Evolutionary conservation across 1,140 invertebrate genomes (phyloP).

Genomic region (Anoplophora glabripennis): DNA sequence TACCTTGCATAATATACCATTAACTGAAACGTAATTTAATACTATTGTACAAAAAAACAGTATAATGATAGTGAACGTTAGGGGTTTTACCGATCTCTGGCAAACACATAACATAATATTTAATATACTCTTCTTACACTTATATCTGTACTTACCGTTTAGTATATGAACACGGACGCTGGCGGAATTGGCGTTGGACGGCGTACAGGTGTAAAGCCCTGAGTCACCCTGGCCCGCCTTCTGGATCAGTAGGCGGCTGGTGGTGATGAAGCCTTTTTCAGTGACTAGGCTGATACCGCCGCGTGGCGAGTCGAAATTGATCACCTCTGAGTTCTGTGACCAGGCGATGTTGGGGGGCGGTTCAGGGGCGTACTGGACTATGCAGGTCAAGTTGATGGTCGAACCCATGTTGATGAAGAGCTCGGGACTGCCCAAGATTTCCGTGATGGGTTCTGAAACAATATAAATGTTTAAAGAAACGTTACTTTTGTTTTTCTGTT

Average conservation of each 20-base stretch:
- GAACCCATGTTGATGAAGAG: constrained; percentile 82
- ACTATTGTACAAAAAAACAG: too few species aligned
- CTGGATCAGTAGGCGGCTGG: constrained; percentile 75
- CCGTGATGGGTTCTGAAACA: constrained; percentile 76
- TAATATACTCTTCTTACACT: too few species aligned
- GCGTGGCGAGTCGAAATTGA: constrained; percentile 77
- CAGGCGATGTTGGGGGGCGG: constrained; percentile 75
- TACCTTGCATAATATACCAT: too few species aligned
- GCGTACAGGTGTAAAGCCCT: constrained; percentile 72
- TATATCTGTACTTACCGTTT: constrained; percentile 64
- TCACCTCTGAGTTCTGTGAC: constrained; percentile 76
- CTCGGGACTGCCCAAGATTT: constrained; percentile 76
- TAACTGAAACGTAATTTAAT: too few species aligned
- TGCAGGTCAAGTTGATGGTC: constrained; percentile 84
- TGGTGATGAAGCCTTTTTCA: constrained; percentile 74
- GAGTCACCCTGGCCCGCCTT: constrained; percentile 72
- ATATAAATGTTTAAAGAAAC: background rate
- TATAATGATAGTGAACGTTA: too few species aligned
- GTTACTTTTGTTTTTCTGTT: too few species aligned
- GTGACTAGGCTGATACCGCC: constrained; percentile 71
- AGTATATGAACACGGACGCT: constrained; percentile 77
- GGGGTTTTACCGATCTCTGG: too few species aligned
- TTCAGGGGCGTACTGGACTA: constrained; percentile 77
- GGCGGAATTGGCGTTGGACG: constrained; percentile 74
- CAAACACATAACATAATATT: too few species aligned